These are phyloP conservation scores for Petromus typicus DNA, from an alignment of 2,113 vertebrate genomes.

Conservation along the genomic window DNA sequence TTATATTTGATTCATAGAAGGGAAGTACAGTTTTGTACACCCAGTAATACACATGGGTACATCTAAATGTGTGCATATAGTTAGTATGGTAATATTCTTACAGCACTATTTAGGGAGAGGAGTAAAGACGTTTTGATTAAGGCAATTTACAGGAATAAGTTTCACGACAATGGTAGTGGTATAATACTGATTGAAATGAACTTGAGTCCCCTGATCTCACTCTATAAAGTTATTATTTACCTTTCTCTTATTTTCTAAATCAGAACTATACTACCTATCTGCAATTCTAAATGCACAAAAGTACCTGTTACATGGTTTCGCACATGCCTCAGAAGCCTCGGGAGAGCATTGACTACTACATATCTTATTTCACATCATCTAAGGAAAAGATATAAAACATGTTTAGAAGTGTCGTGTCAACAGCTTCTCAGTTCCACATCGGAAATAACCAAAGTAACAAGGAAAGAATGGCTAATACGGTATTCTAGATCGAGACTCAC, in stretches of 20 bases:
- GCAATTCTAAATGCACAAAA: background rate
- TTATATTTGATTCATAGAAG: background rate
- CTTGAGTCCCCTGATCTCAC: background rate
- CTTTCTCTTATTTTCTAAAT: constrained; percentile 24
- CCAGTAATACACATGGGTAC: background rate
- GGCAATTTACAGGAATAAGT: background rate
- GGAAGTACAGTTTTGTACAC: background rate
- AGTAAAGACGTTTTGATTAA: background rate
- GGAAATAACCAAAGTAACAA: background rate
- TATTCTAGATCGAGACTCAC: background rate
- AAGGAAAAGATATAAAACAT: background rate
- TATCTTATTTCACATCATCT: background rate
- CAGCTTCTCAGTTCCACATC: background rate
- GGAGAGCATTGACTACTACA: background rate
- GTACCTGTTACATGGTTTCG: background rate
- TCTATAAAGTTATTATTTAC: background rate
- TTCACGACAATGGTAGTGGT: background rate
- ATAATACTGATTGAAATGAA: background rate
- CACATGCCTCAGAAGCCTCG: background rate
- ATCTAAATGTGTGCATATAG: background rate
- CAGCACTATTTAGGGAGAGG: background rate
- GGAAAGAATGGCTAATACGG: background rate
- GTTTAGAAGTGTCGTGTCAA: background rate
- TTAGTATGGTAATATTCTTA: background rate
- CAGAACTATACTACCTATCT: background rate